A percentile compares a stretch with the other conserved stretches of the same genome.
phyloP scores from a whole-genome alignment of 2,888 invertebrate species.

The Boloria euphrosyne region DNA sequence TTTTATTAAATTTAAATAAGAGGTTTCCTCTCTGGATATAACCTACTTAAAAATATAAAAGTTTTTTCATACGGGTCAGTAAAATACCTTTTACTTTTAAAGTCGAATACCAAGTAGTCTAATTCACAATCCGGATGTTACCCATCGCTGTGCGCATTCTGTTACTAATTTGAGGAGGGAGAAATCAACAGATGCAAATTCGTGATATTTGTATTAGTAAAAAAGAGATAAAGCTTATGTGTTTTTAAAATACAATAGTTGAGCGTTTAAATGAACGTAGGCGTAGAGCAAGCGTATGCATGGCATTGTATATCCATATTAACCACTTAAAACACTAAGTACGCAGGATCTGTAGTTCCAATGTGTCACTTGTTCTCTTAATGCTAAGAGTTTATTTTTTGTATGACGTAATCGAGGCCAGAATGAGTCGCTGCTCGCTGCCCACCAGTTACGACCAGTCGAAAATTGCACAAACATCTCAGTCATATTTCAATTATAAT shows the following conservation, averaged over 20 bases:
- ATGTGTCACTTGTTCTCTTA: constrained; percentile 13
- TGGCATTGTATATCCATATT: constrained; percentile 16
- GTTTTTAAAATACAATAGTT: background rate
- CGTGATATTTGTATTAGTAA: background rate
- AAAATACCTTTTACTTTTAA: too few species aligned
- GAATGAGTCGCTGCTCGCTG: background rate
- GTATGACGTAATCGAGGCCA: constrained; percentile 23
- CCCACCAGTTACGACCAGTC: constrained; percentile 22
- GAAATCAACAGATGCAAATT: too few species aligned
- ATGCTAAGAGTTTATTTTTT: background rate
- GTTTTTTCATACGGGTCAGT: too few species aligned
- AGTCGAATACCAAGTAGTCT: too few species aligned
- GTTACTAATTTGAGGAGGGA: too few species aligned
- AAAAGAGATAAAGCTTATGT: background rate
- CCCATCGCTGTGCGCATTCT: too few species aligned
- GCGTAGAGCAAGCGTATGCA: constrained; percentile 13
- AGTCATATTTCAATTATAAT: constrained; percentile 10
- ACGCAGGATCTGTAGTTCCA: background rate
- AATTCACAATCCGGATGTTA: too few species aligned
- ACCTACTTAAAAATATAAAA: too few species aligned
- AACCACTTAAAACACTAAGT: constrained; percentile 28
- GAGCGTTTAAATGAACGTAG: constrained; percentile 22
- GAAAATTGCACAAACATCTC: constrained; percentile 31
- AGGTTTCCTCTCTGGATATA: too few species aligned
- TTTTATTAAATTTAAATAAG: too few species aligned